Evolutionary conservation across 2,113 vertebrate genomes (phyloP).

Genomic region (Neomonachus schauinslandi): DNA sequence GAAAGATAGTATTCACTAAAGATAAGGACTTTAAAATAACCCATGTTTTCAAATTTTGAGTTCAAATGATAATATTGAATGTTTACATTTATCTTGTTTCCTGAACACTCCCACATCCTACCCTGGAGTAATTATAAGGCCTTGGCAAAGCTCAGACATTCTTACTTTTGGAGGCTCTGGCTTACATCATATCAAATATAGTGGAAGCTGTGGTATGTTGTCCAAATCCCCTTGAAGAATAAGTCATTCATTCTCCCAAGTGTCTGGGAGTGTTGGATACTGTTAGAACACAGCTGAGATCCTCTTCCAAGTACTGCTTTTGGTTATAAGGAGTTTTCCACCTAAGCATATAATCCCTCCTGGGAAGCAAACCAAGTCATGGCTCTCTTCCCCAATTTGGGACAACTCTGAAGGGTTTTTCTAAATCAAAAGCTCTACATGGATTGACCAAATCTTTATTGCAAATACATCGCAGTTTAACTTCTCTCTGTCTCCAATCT

Average conservation of each 20-base stretch:
- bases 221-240: not conserved
- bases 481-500: not conserved
- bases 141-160: not conserved
- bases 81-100: not conserved
- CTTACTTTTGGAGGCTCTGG: not conserved
- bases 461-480: not conserved
- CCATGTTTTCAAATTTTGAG: not conserved
- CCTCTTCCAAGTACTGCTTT: not conserved
- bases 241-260: not conserved
- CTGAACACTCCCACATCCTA: not conserved
- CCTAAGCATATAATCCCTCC: not conserved
- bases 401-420: not conserved
- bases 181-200: not conserved
- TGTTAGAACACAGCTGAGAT: not conserved
- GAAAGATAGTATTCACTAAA: slow-evolving; percentile 14
- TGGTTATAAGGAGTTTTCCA: not conserved
- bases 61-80: slow-evolving; percentile 41
- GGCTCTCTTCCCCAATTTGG: not conserved
- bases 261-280: not conserved
- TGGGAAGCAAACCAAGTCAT: not conserved
- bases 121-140: not conserved
- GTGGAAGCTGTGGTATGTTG: not conserved
- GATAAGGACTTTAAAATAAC: slow-evolving; percentile 27
- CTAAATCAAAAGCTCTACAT: not conserved
- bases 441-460: not conserved